Evolutionary conservation across 2,888 invertebrate species (phyloP).

Genomic region (Unio pictorum): DNA sequence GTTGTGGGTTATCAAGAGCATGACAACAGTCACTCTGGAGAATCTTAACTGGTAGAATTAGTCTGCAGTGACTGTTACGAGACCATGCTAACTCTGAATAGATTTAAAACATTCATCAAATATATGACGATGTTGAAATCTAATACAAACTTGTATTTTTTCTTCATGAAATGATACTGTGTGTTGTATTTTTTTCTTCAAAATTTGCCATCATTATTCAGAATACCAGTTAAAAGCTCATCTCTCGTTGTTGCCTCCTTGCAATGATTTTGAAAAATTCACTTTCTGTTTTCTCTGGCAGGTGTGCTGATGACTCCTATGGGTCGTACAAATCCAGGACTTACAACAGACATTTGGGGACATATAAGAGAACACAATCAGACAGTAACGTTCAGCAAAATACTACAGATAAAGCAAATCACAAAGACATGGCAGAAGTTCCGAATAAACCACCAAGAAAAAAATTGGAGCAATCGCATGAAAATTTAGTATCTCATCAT

Average conservation of each 20-base stretch:
- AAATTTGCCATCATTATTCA: too few relatives aligned
- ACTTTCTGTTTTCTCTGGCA: conserved; percentile 21
- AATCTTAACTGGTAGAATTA: too few relatives aligned
- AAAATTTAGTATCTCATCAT: conserved; percentile 20
- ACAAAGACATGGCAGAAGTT: conserved; percentile 18
- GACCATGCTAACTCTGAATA: too few relatives aligned
- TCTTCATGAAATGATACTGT: too few relatives aligned
- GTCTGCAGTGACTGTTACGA: too few relatives aligned
- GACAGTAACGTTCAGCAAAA: conserved; percentile 38
- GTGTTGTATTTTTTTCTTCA: too few relatives aligned
- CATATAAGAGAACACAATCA: conserved; percentile 54
- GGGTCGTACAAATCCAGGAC: conserved; percentile 50
- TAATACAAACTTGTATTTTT: too few relatives aligned
- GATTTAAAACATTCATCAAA: too few relatives aligned
- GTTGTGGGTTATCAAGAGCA: too few relatives aligned
- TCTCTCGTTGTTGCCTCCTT: neutral
- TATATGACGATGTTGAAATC: too few relatives aligned
- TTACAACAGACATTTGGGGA: conserved; percentile 48
- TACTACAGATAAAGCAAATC: conserved; percentile 9
- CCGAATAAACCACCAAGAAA: conserved; percentile 39
- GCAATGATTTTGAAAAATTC: neutral
- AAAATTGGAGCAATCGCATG: conserved; percentile 20
- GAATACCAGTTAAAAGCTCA: too few relatives aligned
- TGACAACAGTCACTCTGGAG: too few relatives aligned
- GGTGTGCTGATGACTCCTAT: conserved; percentile 61